Percentiles rank a stretch among this genome's conserved stretches.
Evolutionary conservation across 2,797 vertebrate species (phyloP).

Genomic region (Fistularia tabacaria): DNA sequence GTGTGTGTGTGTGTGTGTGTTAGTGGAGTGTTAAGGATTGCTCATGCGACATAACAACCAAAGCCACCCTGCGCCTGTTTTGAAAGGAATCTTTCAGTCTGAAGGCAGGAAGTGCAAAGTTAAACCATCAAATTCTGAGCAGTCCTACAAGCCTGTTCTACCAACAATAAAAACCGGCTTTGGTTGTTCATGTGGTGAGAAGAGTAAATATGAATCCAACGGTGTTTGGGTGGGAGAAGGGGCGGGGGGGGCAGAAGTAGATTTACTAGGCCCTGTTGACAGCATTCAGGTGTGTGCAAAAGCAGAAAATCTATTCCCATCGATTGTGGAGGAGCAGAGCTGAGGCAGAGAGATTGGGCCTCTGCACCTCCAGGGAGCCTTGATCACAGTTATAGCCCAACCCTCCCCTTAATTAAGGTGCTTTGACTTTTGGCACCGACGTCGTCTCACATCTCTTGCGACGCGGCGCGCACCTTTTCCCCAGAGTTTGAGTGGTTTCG

Average conservation of each 20-base stretch:
- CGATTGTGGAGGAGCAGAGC: conserved; percentile 58
- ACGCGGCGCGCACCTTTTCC: conserved; percentile 59
- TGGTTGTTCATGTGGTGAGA: conserved; percentile 45
- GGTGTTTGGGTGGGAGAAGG: conserved; percentile 33
- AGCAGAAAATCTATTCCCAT: conserved; percentile 75
- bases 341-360: conserved; percentile 61
- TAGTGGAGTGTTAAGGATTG: conserved; percentile 27
- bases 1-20: conserved; percentile 1
- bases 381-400: conserved; percentile 70
- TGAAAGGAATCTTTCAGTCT: conserved; percentile 61
- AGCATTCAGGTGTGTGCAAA: conserved; percentile 73
- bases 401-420: conserved; percentile 75
- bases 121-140: conserved; percentile 61
- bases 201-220: conserved; percentile 54
- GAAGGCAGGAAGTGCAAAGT: conserved; percentile 52
- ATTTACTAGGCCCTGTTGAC: conserved; percentile 67
- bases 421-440: conserved; percentile 69
- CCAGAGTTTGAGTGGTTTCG: conserved; percentile 33
- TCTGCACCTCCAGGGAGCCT: conserved; percentile 63
- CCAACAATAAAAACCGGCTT: conserved; percentile 59
- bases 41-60: conserved; percentile 7
- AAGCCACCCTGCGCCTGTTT: conserved; percentile 54
- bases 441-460: conserved; percentile 53
- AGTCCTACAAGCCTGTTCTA: conserved; percentile 52
- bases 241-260: conserved; percentile 39